Evolutionary conservation across 2,888 invertebrate genomes (phyloP), one percentile per base, ranked within the genome.

Genomic region (Agrotis puta): DNA sequence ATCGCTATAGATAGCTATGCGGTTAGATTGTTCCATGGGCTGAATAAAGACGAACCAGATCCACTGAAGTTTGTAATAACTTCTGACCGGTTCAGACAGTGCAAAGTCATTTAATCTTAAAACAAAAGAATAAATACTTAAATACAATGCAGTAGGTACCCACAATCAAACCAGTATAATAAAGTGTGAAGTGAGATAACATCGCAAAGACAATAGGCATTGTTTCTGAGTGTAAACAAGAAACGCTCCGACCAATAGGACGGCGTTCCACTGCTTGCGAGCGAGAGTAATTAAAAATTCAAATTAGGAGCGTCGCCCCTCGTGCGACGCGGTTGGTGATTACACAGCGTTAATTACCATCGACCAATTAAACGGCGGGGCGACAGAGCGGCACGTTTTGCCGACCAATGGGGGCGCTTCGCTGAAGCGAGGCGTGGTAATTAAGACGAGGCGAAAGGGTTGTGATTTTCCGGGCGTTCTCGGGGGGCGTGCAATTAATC

Each of bases 391-490:
- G 87, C 87, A 88, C 88, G 73, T 70, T 64, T 64, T 47, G 66
- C 79, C 88, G 87, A 85, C 96, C 95, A 95, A 95, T 95, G 83
- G 91, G 88, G 87, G 88, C 82, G 88, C 92, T 88, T 83, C 88
- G 86, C 94, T 94, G 94, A 94, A 94, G 89, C 92, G 87, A 93
- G 95, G 94, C 95, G 96, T 94, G 94, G 95, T 96, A 96, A 96
- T 96, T 96, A 96, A 95, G 91, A 94, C 90, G 81, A 83, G 45
- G 86, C 91, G 90, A 95, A 96, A 95, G 96, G 96, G 96, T 96
- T 95, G 94, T 88, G 93, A 93, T 95, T 95, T 95, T 92, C 95
- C 95, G 92, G 93, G 92, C 93, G 92, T 92, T 84, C 85, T 84
- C 77, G 85, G 85, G 88, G n/a, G 89, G 89, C 93, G 94, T 91